phyloP scores from a whole-genome alignment of 2,888 invertebrate genomes.

The Alloplasta piceator region DNA sequence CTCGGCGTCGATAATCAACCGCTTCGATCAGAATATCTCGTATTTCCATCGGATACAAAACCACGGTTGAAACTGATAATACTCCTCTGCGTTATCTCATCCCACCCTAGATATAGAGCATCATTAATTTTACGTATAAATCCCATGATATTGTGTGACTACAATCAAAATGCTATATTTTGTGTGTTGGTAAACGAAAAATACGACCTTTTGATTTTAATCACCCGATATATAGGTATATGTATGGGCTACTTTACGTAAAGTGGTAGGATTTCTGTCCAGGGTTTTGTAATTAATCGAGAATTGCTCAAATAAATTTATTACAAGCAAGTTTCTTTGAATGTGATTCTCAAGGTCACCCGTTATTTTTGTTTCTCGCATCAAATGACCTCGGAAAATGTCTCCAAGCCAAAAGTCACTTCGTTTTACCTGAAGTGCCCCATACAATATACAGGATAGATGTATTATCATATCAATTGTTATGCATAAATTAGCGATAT shows the following conservation, averaged over 20 bases:
- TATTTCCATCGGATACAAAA: slow-evolving; percentile 43
- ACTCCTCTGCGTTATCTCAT: slow-evolving; percentile 31
- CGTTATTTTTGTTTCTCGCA: not conserved
- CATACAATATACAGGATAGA: not conserved
- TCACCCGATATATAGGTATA: not conserved
- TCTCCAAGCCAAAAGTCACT: not conserved
- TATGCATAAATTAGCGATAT: slow-evolving; percentile 30
- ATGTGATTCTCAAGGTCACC: not conserved
- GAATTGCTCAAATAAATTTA: not conserved
- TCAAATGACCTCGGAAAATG: not conserved
- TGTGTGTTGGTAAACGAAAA: not conserved
- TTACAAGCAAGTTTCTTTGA: not conserved
- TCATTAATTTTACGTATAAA: slow-evolving; percentile 53
- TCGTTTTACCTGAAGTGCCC: not conserved
- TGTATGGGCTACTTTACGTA: no score
- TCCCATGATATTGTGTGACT: slow-evolving; percentile 36
- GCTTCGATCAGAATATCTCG: slow-evolving; percentile 48
- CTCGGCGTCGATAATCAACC: slow-evolving; percentile 65
- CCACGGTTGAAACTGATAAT: slow-evolving; percentile 49
- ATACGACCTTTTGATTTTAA: not conserved
- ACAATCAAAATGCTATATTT: not conserved
- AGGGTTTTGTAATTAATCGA: not conserved
- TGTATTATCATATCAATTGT: slow-evolving; percentile 19
- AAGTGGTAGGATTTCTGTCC: not conserved
- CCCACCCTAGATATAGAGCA: slow-evolving; percentile 22